Base-by-base conservation (phyloP, 2,113 vertebrate species). In the Shinisaurus crocodilurus region DNA sequence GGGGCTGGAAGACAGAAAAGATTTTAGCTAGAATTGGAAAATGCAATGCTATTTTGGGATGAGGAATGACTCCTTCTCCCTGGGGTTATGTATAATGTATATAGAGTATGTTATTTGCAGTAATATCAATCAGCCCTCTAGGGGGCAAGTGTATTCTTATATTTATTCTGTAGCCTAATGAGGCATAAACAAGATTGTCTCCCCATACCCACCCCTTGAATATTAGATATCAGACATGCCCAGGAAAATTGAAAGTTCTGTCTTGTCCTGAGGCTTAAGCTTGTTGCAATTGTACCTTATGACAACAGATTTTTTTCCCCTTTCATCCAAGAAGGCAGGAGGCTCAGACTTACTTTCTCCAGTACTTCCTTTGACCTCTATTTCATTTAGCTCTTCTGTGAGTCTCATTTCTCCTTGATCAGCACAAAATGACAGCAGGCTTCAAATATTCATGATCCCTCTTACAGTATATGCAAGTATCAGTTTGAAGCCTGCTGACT, bases 91-190 rank as follows among this genome's bases (percentile, higher is more conserved):
- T 63, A 82, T 86, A 69, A 80, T 85, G 81, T 79, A 77, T 84
- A 57, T 29, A n/a, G 48, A 81, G 65, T 65, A 45, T 65, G 77
- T 82, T 82, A 6, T 74, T 9, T 92, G 5, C 74, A 54, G 63
- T 88, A 60, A 50, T 77, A 82, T 89, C 29, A 87, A 3, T 63
- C 54, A 91, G 3, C 0, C 4, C 29, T 92, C 60, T 83, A 80
- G 48, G 76, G 10, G 23, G 48, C 67, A 43, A 79, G 2, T 85
- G 76, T 88, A 37, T 90, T 85, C 15, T 90, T 20, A 37, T 93
- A 83, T 90, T 92, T 90, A 20, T 94, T 92, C 40, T 80, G 67
- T 82, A 88, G 67, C 37, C 2, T 92, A 84, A 81, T 32, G 48
- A 89, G 43, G 70, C 84, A 69, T 43, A 6, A 74, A 40, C 37